phyloP scores from a whole-genome alignment of 2,888 invertebrate genomes.

The Cataglyphis cursor region DNA sequence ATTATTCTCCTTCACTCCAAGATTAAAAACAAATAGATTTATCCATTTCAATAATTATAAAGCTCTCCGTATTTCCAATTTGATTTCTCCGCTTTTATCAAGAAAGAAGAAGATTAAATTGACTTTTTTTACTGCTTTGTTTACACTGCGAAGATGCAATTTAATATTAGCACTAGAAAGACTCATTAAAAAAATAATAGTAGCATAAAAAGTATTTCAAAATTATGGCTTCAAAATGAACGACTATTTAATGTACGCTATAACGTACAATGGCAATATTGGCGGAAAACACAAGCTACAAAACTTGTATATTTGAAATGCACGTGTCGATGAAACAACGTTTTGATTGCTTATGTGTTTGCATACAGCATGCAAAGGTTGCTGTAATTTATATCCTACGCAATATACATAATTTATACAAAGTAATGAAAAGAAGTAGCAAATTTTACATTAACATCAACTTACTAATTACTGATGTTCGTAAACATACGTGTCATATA shows the following conservation, averaged over 20 bases:
- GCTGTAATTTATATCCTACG: conserved; percentile 17
- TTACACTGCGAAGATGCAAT: background rate
- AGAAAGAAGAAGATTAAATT: background rate
- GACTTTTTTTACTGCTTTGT: background rate
- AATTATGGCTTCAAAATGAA: conserved; percentile 16
- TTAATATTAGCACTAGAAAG: background rate
- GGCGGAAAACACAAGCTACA: background rate
- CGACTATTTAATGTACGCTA: background rate
- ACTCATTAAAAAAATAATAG: conserved; percentile 1
- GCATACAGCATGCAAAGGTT: background rate
- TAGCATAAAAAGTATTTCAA: conserved; percentile 1
- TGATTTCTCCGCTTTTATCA: background rate
- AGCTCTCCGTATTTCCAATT: background rate
- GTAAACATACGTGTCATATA: background rate
- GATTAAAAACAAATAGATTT: background rate
- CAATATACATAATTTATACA: conserved; percentile 7
- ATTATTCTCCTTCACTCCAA: background rate
- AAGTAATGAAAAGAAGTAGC: conserved; percentile 20
- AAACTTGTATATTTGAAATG: background rate
- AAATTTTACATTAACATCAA: conserved; percentile 22
- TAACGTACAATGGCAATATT: background rate
- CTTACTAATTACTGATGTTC: conserved; percentile 7
- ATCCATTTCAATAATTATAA: conserved; percentile 12
- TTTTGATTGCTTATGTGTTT: conserved; percentile 32
- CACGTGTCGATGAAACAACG: background rate